Evolutionary conservation across 2,888 invertebrate genomes (phyloP).

Genomic region (Meliscaeva auricollis): DNA sequence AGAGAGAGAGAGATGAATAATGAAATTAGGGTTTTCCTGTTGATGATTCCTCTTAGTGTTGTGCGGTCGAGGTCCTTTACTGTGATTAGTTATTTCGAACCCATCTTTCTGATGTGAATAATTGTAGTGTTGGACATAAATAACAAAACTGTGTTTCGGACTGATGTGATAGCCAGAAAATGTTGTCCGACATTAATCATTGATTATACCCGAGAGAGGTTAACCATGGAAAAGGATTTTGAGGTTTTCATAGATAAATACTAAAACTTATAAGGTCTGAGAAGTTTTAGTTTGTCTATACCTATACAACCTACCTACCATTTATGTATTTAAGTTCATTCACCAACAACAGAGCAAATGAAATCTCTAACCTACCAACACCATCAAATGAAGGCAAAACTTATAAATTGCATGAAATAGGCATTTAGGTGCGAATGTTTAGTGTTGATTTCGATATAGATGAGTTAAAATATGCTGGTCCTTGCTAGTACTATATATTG

Average conservation of each 20-base stretch:
- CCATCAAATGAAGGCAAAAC: neutral
- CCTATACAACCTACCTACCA: neutral
- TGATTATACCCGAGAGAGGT: constrained; percentile 57
- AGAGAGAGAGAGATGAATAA: constrained; percentile 34
- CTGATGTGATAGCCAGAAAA: constrained; percentile 51
- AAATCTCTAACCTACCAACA: neutral
- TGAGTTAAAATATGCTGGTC: constrained; percentile 13
- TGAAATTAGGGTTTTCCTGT: constrained; percentile 67
- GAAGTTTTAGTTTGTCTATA: neutral
- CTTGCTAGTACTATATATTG: neutral
- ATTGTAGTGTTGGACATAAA: constrained; percentile 54
- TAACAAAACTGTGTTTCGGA: constrained; percentile 41
- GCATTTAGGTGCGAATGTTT: constrained; percentile 31
- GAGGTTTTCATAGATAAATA: constrained; percentile 41
- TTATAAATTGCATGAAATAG: constrained; percentile 22
- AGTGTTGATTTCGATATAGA: constrained; percentile 34
- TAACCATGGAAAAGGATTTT: constrained; percentile 57
- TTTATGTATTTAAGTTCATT: constrained; percentile 11
- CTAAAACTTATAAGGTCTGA: constrained; percentile 7
- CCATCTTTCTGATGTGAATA: constrained; percentile 34
- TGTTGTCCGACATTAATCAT: constrained; percentile 61
- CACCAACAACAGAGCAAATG: neutral
- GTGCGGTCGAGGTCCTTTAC: constrained; percentile 37
- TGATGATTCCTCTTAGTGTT: constrained; percentile 52
- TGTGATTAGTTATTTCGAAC: constrained; percentile 64